These are phyloP conservation scores for Neoscelio sp. DNA, from an alignment of 2,888 invertebrate species.

Conservation along the genomic window DNA sequence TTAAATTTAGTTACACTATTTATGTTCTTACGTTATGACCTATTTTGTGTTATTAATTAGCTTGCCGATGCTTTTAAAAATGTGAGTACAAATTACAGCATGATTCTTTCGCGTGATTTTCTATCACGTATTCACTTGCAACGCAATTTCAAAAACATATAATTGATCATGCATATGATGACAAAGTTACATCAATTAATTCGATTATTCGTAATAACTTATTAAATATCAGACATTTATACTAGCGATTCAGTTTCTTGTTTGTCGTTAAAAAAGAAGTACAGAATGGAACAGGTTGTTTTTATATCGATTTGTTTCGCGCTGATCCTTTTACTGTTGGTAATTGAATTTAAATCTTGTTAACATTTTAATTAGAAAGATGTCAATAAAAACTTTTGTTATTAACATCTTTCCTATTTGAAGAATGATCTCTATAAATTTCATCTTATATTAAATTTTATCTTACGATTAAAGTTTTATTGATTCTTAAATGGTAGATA, in stretches of 20 bases:
- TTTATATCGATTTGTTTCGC: conserved; percentile 8
- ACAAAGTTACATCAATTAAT: conserved; percentile 44
- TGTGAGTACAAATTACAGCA: conserved; percentile 27
- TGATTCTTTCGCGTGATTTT: conserved; percentile 15
- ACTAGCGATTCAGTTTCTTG: conserved; percentile 6
- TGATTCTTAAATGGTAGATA: too few relatives aligned
- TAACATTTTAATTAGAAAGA: conserved; percentile 16
- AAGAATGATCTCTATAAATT: not conserved
- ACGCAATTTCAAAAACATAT: conserved; percentile 34
- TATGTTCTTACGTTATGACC: conserved; percentile 24
- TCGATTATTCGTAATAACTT: conserved; percentile 18
- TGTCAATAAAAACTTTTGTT: not conserved
- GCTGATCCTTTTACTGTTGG: conserved; percentile 2
- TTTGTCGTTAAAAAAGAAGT: conserved; percentile 8
- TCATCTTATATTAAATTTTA: too few relatives aligned
- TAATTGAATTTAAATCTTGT: conserved; percentile 6
- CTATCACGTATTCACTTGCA: conserved; percentile 22
- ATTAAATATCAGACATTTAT: conserved; percentile 29
- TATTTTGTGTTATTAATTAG: conserved; percentile 48
- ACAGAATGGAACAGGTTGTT: conserved; percentile 11
- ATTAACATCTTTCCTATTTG: not conserved
- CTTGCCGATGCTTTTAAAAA: conserved; percentile 16
- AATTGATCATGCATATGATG: conserved; percentile 20
- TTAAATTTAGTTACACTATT: conserved; percentile 24
- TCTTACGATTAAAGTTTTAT: too few relatives aligned